phyloP scores from a whole-genome alignment of 2,113 vertebrate genomes.

The Perognathus longimembris region DNA sequence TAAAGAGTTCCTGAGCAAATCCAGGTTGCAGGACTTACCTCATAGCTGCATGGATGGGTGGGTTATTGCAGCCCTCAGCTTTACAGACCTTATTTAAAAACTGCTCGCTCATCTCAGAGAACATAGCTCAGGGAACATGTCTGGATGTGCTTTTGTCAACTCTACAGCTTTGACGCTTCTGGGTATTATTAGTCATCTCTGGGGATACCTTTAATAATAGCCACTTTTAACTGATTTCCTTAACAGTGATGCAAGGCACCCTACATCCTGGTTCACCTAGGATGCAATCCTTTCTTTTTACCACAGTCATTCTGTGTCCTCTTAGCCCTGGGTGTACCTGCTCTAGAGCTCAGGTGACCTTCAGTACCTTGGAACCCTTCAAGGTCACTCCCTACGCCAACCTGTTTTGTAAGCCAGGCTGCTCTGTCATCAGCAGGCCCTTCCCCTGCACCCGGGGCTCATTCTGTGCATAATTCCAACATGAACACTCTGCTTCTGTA shows the following conservation, averaged over 20 bases:
- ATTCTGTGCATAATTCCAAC: constrained; percentile 30
- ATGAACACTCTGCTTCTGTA: constrained; percentile 42
- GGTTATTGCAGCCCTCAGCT: background rate
- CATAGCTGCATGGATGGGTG: background rate
- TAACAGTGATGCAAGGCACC: constrained; percentile 25
- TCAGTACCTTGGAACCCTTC: constrained; percentile 15
- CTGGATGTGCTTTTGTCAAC: constrained; percentile 4
- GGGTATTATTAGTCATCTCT: constrained; percentile 47
- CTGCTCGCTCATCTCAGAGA: background rate
- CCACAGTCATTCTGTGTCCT: constrained; percentile 47
- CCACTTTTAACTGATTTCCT: constrained; percentile 71
- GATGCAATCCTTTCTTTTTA: constrained; percentile 46
- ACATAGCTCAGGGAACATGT: too few relatives aligned
- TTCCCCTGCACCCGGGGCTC: background rate
- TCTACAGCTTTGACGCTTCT: constrained; percentile 41
- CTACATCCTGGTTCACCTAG: constrained; percentile 4
- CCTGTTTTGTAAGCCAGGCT: background rate
- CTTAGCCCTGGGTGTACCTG: background rate
- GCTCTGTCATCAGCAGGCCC: background rate
- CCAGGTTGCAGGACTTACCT: background rate
- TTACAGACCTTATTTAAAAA: background rate
- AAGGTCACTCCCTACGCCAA: constrained; percentile 1
- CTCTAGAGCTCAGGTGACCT: constrained; percentile 12
- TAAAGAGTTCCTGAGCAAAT: background rate
- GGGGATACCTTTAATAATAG: constrained; percentile 66